These are phyloP conservation scores for Pseudolycoriella hygida DNA, from an alignment of 2,888 invertebrate species.

Conservation along the genomic window DNA sequence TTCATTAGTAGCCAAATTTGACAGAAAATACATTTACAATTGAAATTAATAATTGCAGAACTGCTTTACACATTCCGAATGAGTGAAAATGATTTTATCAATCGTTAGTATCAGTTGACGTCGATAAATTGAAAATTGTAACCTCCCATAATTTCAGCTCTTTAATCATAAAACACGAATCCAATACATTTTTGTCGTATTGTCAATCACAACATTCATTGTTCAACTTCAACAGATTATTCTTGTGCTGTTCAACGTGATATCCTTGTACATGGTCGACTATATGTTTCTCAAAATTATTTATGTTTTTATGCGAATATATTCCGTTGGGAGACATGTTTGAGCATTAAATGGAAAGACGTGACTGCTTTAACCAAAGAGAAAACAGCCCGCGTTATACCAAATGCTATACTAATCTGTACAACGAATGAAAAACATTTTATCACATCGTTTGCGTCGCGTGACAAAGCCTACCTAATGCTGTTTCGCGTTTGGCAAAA, in stretches of 20 bases:
- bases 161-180: too few relatives aligned
- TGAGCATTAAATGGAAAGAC: slow-evolving; percentile 75
- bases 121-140: too few relatives aligned
- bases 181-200: too few relatives aligned
- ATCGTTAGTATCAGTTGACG: too few relatives aligned
- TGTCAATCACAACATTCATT: too few relatives aligned
- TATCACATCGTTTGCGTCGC: slow-evolving; percentile 82
- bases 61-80: too few relatives aligned
- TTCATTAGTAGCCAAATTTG: too few relatives aligned
- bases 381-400: slow-evolving; percentile 84
- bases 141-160: too few relatives aligned
- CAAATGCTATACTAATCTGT: slow-evolving; percentile 83
- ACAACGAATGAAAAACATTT: slow-evolving; percentile 75
- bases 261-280: slow-evolving; percentile 85
- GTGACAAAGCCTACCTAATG: slow-evolving; percentile 92
- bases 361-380: slow-evolving; percentile 89
- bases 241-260: slow-evolving; percentile 94
- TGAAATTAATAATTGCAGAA: too few relatives aligned
- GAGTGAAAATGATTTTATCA: too few relatives aligned
- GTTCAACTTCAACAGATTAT: too few relatives aligned
- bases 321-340: slow-evolving; percentile 87
- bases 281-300: slow-evolving; percentile 90
- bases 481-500: slow-evolving; percentile 94
- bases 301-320: slow-evolving; percentile 96
- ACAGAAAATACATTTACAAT: too few relatives aligned